A percentile compares a stretch with the other conserved stretches of the same genome.
Evolutionary conservation across 2,888 invertebrate genomes (phyloP).

Genomic region (Aspidiotus rigidus): DNA sequence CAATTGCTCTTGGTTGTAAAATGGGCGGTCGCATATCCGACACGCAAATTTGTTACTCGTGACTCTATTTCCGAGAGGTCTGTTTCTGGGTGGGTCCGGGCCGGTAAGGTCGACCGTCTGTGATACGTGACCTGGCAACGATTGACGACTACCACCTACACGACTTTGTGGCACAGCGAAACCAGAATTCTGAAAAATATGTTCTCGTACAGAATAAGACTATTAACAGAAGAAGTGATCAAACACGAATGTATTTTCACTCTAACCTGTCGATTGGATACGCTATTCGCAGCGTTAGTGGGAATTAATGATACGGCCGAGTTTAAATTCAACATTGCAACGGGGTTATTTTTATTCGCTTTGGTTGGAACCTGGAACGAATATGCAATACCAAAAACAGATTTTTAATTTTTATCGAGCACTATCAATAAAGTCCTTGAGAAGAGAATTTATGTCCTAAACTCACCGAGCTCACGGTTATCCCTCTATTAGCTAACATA

Average conservation of each 20-base stretch:
- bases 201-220: neutral
- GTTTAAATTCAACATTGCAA: slow-evolving; percentile 47
- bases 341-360: slow-evolving; percentile 16
- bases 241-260: neutral
- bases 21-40: slow-evolving; percentile 47
- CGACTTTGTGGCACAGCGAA: slow-evolving; percentile 45
- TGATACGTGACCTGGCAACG: slow-evolving; percentile 35
- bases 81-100: slow-evolving; percentile 24
- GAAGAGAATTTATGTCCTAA: neutral
- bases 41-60: slow-evolving; percentile 36
- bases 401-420: too few species aligned
- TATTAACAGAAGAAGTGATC: neutral
- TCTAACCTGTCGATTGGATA: neutral
- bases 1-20: slow-evolving; percentile 46
- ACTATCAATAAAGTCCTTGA: too few species aligned
- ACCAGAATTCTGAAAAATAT: slow-evolving; percentile 17
- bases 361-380: slow-evolving; percentile 17
- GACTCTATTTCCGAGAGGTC: slow-evolving; percentile 35
- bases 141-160: slow-evolving; percentile 7
- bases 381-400: neutral
- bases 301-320: slow-evolving; percentile 55
- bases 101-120: slow-evolving; percentile 46
- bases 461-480: slow-evolving; percentile 56
- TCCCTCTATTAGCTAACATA: slow-evolving; percentile 65
- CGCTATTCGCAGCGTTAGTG: slow-evolving; percentile 40